A percentile compares a stretch with the other conserved stretches of the same genome.
Conservation (phyloP, 2,888 invertebrate genomes). For the Galeruca laticollis region DNA sequence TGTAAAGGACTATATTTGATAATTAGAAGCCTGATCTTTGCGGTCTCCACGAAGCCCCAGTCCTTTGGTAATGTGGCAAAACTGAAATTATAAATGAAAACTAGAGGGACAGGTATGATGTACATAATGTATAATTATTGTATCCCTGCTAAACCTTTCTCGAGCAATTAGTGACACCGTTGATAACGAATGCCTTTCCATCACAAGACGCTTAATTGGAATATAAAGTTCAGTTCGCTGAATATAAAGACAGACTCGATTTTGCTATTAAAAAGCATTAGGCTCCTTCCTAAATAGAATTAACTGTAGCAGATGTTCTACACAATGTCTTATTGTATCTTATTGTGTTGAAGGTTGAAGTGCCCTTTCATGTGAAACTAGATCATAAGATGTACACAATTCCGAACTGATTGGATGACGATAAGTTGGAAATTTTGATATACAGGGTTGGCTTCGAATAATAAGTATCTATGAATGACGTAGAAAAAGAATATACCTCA, state of each 20-base stretch:
- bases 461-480: too few relatives aligned
- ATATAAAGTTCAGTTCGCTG: not conserved
- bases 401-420: too few relatives aligned
- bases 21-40: not conserved
- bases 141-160: not conserved
- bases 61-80: not conserved
- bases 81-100: not conserved
- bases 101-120: not conserved
- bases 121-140: slow-evolving; percentile 12
- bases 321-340: not conserved
- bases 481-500: too few relatives aligned
- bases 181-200: slow-evolving; percentile 16
- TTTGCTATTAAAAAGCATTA: not conserved
- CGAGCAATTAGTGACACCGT: slow-evolving; percentile 11
- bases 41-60: not conserved
- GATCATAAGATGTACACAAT: too few relatives aligned
- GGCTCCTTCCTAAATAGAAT: not conserved
- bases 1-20: not conserved
- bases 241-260: not conserved
- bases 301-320: not conserved
- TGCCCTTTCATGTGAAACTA: too few relatives aligned
- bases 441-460: too few relatives aligned
- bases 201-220: not conserved
- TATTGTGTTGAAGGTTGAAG: not conserved
- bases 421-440: too few relatives aligned